Evolutionary conservation across 2,888 invertebrate species (phyloP).

Genomic region (Rhogogaster chlorosoma): DNA sequence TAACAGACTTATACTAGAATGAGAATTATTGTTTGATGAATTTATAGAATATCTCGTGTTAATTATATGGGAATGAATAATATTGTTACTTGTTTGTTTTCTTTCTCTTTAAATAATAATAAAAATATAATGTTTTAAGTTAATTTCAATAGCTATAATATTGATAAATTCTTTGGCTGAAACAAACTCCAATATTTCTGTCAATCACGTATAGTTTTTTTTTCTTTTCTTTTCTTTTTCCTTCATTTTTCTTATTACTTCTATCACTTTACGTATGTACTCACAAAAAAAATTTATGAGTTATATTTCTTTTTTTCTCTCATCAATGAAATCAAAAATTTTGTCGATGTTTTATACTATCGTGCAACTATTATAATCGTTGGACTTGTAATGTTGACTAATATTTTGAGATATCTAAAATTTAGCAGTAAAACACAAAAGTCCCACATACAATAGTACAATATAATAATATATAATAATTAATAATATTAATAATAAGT

Average conservation of each 20-base stretch:
- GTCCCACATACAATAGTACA: constrained; percentile 64
- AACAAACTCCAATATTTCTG: constrained; percentile 36
- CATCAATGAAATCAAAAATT: neutral
- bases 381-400: constrained; percentile 25
- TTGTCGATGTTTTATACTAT: neutral
- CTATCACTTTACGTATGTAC: neutral
- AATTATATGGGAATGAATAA: constrained; percentile 22
- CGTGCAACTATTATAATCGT: constrained; percentile 16
- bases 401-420: constrained; percentile 45
- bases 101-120: constrained; percentile 23
- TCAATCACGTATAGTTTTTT: constrained; percentile 14
- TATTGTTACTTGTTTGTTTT: neutral
- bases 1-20: constrained; percentile 25
- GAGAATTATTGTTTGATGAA: constrained; percentile 44
- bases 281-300: neutral
- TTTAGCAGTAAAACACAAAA: constrained; percentile 48
- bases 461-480: constrained; percentile 61
- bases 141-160: constrained; percentile 41
- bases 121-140: constrained; percentile 25
- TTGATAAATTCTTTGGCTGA: constrained; percentile 47
- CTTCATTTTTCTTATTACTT: neutral
- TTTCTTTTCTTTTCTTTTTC: neutral
- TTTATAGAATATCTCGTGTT: constrained; percentile 30
- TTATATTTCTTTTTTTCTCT: neutral
- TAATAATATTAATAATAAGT: constrained; percentile 57